Evolutionary conservation across 2,888 invertebrate species (phyloP).

Genomic region (Tachystola acroxantha): DNA sequence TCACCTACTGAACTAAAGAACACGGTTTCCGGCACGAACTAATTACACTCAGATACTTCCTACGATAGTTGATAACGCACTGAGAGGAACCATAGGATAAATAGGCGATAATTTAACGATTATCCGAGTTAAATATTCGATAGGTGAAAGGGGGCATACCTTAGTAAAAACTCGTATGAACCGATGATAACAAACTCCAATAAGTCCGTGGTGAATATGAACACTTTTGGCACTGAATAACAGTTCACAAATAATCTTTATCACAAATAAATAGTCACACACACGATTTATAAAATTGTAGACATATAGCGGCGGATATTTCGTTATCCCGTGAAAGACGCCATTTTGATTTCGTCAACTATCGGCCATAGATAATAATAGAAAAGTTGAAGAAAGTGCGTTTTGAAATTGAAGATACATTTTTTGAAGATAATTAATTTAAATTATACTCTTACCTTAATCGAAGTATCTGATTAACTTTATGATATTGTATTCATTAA

Average conservation of each 20-base stretch:
- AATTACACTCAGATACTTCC: constrained; percentile 15
- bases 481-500: no score
- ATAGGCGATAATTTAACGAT: constrained; percentile 33
- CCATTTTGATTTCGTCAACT: constrained; percentile 79
- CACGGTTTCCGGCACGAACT: constrained; percentile 42
- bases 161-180: constrained; percentile 41
- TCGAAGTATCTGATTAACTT: no score
- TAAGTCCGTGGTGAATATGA: constrained; percentile 30
- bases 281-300: constrained; percentile 44
- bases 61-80: constrained; percentile 2
- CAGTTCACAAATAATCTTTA: constrained; percentile 55
- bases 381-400: constrained; percentile 24
- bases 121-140: constrained; percentile 50
- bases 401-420: no score
- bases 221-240: constrained; percentile 45
- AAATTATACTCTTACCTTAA: no score
- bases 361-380: constrained; percentile 54
- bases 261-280: constrained; percentile 50
- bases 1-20: constrained; percentile 66
- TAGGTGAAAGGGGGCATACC: constrained; percentile 76
- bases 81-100: constrained; percentile 13
- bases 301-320: constrained; percentile 62
- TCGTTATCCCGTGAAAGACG: constrained; percentile 68
- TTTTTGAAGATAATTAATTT: no score
- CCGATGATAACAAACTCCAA: constrained; percentile 33